Evolutionary conservation across 2,113 vertebrate species (phyloP).

Genomic region (Plotosus lineatus): DNA sequence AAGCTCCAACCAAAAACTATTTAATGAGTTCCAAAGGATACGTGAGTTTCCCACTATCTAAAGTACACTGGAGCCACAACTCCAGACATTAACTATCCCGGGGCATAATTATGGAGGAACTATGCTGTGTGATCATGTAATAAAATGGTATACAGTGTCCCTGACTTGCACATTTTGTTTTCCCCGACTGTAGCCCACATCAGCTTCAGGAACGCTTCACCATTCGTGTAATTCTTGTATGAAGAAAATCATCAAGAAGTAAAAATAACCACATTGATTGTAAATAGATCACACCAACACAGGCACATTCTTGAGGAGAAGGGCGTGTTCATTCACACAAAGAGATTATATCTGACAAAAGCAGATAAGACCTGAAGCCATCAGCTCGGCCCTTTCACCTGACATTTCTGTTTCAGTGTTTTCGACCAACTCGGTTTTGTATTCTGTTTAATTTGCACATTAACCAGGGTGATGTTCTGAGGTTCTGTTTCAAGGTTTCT

Average conservation of each 20-base stretch:
- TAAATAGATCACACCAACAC: constrained; percentile 13
- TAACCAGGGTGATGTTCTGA: not conserved
- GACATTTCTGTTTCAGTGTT: not conserved
- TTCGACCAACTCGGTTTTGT: not conserved
- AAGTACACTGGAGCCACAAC: not conserved
- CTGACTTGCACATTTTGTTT: not conserved
- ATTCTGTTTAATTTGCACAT: not conserved
- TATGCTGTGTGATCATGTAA: not conserved
- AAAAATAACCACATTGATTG: not conserved
- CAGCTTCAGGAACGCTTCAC: not conserved
- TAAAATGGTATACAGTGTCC: not conserved
- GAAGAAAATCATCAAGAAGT: not conserved
- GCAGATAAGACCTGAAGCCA: not conserved
- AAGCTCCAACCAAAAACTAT: not conserved
- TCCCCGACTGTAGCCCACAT: not conserved
- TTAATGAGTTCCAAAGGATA: not conserved
- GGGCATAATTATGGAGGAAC: not conserved
- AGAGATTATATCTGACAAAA: constrained; percentile 32
- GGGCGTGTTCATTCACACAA: constrained; percentile 42
- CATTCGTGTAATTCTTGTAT: not conserved
- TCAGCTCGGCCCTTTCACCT: constrained; percentile 15
- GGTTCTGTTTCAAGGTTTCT: not conserved
- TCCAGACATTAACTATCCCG: not conserved
- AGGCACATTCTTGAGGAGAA: constrained; percentile 40
- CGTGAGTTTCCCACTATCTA: no score